phyloP scores from a whole-genome alignment of 1,140 invertebrate genomes.

The Brachionus paranguensis region DNA sequence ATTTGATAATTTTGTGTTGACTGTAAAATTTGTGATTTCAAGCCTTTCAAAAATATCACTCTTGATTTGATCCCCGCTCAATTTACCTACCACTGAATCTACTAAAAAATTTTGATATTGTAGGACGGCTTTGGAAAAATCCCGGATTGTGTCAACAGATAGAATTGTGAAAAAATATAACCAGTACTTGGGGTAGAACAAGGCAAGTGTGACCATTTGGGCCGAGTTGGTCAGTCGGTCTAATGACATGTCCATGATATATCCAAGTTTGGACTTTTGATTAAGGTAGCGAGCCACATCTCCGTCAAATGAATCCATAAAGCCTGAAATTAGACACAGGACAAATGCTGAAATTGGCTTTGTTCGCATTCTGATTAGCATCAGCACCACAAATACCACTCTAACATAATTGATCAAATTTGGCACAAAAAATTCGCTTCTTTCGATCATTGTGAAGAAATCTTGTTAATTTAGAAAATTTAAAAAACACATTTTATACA shows the following conservation, averaged over 20 bases:
- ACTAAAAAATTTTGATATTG: background rate
- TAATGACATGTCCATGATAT: background rate
- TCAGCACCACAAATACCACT: background rate
- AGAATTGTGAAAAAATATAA: background rate
- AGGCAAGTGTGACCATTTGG: background rate
- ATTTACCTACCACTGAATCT: background rate
- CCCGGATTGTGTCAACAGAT: background rate
- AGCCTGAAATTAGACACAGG: background rate
- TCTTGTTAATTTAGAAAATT: background rate
- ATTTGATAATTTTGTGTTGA: background rate
- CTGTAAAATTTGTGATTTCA: background rate
- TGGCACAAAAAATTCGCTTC: background rate
- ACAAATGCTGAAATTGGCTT: background rate
- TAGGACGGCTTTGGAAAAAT: background rate
- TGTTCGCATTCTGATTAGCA: background rate
- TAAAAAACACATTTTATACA: background rate
- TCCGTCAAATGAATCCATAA: slow-evolving; percentile 4
- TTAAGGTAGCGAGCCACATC: background rate
- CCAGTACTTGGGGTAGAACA: slow-evolving; percentile 10
- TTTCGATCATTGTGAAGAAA: background rate
- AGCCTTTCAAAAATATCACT: background rate
- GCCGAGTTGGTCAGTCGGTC: background rate
- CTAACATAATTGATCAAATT: background rate
- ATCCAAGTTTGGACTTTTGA: slow-evolving; percentile 12
- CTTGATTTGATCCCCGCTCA: background rate